Conservation (phyloP, 2,888 invertebrate species). For the Nemotelus pantherinus region DNA sequence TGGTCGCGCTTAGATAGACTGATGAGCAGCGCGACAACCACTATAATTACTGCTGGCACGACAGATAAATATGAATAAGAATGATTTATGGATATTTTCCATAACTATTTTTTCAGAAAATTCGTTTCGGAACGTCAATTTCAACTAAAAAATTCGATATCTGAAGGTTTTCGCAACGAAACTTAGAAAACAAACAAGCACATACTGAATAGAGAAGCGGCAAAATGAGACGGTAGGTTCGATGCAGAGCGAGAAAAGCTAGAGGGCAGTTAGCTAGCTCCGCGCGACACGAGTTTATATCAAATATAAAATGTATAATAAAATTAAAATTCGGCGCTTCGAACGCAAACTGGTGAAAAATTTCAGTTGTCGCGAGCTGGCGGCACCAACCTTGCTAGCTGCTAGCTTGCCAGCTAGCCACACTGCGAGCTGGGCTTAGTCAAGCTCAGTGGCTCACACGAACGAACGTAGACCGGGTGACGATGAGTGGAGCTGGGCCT, state of each 20-base stretch:
- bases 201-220: conserved; percentile 39
- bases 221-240: conserved; percentile 31
- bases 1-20: neutral
- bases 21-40: neutral
- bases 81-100: conserved; percentile 5
- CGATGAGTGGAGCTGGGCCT: conserved; percentile 18
- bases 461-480: neutral
- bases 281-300: conserved; percentile 43
- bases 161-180: neutral
- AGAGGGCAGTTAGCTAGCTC: conserved; percentile 33
- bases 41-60: neutral
- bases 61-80: neutral
- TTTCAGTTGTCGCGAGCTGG: conserved; percentile 31
- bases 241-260: conserved; percentile 32
- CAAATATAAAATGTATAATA: conserved; percentile 41
- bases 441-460: conserved; percentile 13
- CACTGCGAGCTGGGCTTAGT: conserved; percentile 4
- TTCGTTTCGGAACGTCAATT: neutral
- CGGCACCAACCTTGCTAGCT: conserved; percentile 34
- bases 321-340: conserved; percentile 44
- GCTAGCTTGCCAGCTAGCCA: conserved; percentile 36
- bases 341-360: conserved; percentile 37
- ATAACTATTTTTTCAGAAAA: neutral
- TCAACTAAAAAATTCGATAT: neutral
- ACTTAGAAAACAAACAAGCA: conserved; percentile 27